A percentile compares a stretch with the other conserved stretches of the same genome.
phyloP scores from a whole-genome alignment of 2,113 vertebrate genomes.

The Vicugna pacos region DNA sequence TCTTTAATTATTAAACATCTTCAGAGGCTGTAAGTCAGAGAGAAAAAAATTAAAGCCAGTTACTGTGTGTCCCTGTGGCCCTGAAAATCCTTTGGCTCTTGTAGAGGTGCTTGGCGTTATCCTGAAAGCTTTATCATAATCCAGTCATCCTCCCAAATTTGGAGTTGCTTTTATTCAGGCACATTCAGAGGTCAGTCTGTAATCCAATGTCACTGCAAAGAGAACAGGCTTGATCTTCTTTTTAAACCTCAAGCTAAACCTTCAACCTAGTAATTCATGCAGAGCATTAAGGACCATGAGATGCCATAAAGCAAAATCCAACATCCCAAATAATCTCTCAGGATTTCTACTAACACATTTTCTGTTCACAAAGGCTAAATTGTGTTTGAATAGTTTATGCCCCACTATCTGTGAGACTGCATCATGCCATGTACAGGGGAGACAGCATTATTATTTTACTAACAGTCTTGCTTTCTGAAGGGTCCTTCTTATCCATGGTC shows the following conservation, averaged over 20 bases:
- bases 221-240: constrained; percentile 73
- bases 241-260: constrained; percentile 68
- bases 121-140: constrained; percentile 87
- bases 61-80: constrained; percentile 83
- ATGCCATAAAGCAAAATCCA: constrained; percentile 56
- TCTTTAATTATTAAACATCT: constrained; percentile 87
- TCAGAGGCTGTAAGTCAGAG: constrained; percentile 82
- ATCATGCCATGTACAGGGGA: not conserved
- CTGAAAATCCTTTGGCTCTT: constrained; percentile 85
- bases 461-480: not conserved
- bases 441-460: constrained; percentile 14
- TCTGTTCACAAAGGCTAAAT: constrained; percentile 21
- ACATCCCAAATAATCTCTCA: constrained; percentile 27
- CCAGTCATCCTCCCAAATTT: constrained; percentile 77
- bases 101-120: constrained; percentile 72
- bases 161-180: constrained; percentile 81
- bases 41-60: constrained; percentile 85
- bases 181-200: constrained; percentile 79
- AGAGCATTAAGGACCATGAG: not conserved
- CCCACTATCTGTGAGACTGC: not conserved
- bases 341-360: constrained; percentile 38
- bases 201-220: constrained; percentile 77
- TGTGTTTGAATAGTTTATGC: not conserved
- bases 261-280: not conserved
- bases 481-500: not conserved